Percentiles rank a stretch among this genome's conserved stretches.
phyloP scores from a whole-genome alignment of 2,888 invertebrate genomes.

The Drosophila multiciliata region DNA sequence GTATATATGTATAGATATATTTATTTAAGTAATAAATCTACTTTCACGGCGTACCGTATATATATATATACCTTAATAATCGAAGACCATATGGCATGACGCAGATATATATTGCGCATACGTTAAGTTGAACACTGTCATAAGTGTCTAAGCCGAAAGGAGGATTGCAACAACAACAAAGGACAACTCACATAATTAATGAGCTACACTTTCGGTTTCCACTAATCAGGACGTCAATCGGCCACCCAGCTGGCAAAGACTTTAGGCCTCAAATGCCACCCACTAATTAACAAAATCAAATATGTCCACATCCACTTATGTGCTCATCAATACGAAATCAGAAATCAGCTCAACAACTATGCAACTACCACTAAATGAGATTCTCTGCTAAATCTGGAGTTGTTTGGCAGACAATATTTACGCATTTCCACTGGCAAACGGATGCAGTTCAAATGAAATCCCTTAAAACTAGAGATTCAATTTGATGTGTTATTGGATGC shows the following conservation, averaged over 20 bases:
- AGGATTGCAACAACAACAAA: constrained; percentile 4
- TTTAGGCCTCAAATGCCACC: background rate
- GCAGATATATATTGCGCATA: constrained; percentile 21
- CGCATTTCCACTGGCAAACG: constrained; percentile 37
- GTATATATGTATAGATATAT: background rate
- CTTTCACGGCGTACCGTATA: background rate
- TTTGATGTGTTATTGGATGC: constrained; percentile 29
- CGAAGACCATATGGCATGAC: background rate
- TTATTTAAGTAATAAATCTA: background rate
- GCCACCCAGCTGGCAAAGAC: background rate
- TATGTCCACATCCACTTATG: constrained; percentile 10
- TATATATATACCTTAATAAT: background rate
- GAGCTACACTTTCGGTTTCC: background rate
- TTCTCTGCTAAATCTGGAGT: background rate
- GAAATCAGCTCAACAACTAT: background rate
- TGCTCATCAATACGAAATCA: constrained; percentile 34
- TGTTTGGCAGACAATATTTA: constrained; percentile 9
- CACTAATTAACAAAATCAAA: constrained; percentile 36
- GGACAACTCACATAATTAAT: constrained; percentile 32
- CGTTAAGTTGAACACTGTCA: constrained; percentile 21
- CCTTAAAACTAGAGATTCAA: constrained; percentile 36
- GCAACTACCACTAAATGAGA: background rate
- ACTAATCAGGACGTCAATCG: constrained; percentile 18
- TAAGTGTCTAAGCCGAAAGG: background rate
- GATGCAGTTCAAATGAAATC: constrained; percentile 49